Base-by-base conservation (phyloP, 2,113 vertebrate genomes). In the Piprites chloris region DNA sequence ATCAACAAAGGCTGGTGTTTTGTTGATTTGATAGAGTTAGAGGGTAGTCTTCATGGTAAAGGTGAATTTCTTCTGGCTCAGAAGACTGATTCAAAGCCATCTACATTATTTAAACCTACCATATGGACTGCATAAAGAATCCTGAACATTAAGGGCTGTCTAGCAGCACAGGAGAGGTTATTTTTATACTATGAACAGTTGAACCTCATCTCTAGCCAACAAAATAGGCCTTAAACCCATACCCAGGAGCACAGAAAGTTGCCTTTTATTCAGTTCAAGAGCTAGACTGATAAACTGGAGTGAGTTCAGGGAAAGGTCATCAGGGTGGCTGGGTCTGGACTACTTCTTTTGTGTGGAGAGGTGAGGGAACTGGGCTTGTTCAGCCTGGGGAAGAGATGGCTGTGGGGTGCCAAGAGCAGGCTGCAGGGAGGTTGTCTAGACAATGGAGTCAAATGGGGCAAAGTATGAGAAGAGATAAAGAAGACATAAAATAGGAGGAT, bases 81-180 rank as follows among this genome's bases (percentile, higher is more conserved):
- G 66, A 94, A 90, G 82, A 65, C 58, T 73, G 41, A 66, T 53
- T 87, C 53, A 76, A 85, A 93, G 49, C 17, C 23, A 18, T 82
- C 73, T 93, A 68, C 66, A 91, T 93, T 96, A 90, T 95, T 93
- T 93, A 95, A 90, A 76, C 44, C 33, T 59, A 79, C 23, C 87
- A 76, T 87, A 85, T 52, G 87, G 85, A 61, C 81, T 79, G 82
- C 75, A 39, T 83, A 92, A 73, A 69, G 71, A 76, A 90, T 68
- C 19, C 39, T 68, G 69, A 86, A 58, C 26, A n/a, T 53, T 85
- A 61, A 47, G 20, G 24, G 37, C 46, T 87, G 17, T 75, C 86
- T 91, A 85, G 27, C 44, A 46, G 44, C 56, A 63, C 8, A 41
- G 39, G 28, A 80, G 61, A 77, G 19, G 11, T 61, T 85, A 49